These are phyloP conservation scores for Tetranychus truncatus DNA, from an alignment of 2,888 invertebrate species.

Conservation along the genomic window DNA sequence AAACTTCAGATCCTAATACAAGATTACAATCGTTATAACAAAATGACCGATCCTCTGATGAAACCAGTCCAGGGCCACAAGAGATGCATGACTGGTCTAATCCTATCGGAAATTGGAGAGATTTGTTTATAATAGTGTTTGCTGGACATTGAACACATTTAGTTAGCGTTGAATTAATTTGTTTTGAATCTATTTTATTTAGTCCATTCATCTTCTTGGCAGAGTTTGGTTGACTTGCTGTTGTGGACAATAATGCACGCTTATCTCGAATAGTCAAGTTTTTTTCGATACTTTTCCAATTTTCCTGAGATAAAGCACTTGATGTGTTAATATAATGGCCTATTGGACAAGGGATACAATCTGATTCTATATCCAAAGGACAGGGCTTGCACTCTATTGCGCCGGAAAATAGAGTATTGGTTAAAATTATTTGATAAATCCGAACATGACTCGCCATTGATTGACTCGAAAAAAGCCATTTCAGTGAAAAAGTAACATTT, in stretches of 20 bases:
- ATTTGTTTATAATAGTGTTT: slow-evolving; percentile 32
- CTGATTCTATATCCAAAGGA: slow-evolving; percentile 28
- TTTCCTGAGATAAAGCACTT: background rate
- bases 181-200: slow-evolving; percentile 29
- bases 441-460: slow-evolving; percentile 28
- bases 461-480: slow-evolving; percentile 37
- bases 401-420: slow-evolving; percentile 40
- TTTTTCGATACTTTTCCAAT: background rate
- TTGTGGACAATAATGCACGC: background rate
- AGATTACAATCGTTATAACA: slow-evolving; percentile 37
- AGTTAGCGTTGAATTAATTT: slow-evolving; percentile 25
- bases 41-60: slow-evolving; percentile 31
- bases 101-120: slow-evolving; percentile 30
- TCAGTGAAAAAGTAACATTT: slow-evolving; percentile 30
- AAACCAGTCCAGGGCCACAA: slow-evolving; percentile 37
- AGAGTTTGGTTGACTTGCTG: background rate
- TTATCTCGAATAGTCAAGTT: background rate
- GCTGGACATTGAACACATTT: slow-evolving; percentile 37
- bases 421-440: slow-evolving; percentile 39
- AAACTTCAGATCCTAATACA: slow-evolving; percentile 29
- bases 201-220: background rate
- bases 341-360: slow-evolving; percentile 39
- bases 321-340: slow-evolving; percentile 35
- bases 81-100: slow-evolving; percentile 34
- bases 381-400: slow-evolving; percentile 37